These are phyloP conservation scores for Darevskia mixta DNA, from an alignment of 2,797 vertebrate genomes.

Conservation along the genomic window DNA sequence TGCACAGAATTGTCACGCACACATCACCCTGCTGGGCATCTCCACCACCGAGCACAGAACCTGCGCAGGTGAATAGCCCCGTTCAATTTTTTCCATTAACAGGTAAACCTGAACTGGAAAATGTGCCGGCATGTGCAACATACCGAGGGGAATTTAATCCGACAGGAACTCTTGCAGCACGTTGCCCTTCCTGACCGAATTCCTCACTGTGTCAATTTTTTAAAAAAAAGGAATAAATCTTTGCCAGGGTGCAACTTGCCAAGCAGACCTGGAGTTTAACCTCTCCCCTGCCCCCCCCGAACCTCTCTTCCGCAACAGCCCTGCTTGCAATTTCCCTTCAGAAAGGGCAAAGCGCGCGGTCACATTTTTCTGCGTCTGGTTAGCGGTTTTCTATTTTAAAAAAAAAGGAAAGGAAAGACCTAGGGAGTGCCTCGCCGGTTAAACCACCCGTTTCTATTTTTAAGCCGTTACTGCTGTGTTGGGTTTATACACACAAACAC, in stretches of 20 bases:
- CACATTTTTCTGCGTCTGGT: not conserved
- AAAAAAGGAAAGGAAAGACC: not conserved
- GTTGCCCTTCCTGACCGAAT: not conserved
- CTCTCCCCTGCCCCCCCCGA: not conserved
- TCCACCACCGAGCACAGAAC: not conserved
- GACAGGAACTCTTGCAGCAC: not conserved
- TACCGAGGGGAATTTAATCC: not conserved
- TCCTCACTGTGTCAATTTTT: not conserved
- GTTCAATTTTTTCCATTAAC: no score
- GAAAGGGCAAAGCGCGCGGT: not conserved
- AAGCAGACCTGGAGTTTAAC: not conserved
- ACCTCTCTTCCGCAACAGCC: not conserved
- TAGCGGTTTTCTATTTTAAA: not conserved
- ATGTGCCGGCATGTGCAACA: not conserved
- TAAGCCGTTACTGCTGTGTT: not conserved
- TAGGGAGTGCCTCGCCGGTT: not conserved
- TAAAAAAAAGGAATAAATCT: not conserved
- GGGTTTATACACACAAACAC: not conserved
- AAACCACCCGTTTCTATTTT: slow-evolving; percentile 17
- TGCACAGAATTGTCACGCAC: not conserved
- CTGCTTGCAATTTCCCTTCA: not conserved
- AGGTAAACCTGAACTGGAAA: not conserved
- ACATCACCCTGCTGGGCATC: no score
- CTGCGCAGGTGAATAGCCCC: not conserved
- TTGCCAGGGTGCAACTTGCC: no score